phyloP scores from a whole-genome alignment of 2,797 vertebrate species.

The Coilia nasus region DNA sequence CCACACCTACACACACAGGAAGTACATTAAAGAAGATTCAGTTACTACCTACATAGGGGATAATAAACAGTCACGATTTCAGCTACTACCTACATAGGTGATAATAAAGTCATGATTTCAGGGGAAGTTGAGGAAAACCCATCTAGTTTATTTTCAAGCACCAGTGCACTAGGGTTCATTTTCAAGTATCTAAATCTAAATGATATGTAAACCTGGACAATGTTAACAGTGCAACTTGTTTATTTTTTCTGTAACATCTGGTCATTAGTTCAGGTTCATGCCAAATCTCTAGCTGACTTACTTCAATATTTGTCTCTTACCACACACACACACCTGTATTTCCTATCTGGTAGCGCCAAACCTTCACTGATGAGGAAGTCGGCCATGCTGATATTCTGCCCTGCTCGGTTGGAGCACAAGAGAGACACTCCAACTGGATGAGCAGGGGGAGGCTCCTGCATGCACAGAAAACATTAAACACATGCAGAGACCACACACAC shows the following conservation, averaged over 20 bases:
- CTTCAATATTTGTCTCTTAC: not conserved
- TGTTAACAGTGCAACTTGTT: too few relatives aligned
- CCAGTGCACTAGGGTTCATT: too few relatives aligned
- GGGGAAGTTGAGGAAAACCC: too few relatives aligned
- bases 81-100: too few relatives aligned
- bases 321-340: constrained; percentile 50
- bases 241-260: not conserved
- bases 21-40: not conserved
- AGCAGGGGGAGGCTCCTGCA: constrained; percentile 73
- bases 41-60: too few relatives aligned
- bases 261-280: not conserved
- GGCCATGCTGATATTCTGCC: constrained; percentile 78
- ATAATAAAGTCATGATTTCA: too few relatives aligned
- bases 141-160: too few relatives aligned
- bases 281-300: not conserved
- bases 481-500: not conserved
- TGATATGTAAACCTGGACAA: too few relatives aligned
- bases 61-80: too few relatives aligned
- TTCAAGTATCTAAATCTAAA: too few relatives aligned
- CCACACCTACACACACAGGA: constrained; percentile 27
- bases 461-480: not conserved
- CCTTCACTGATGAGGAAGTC: constrained; percentile 86
- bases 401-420: constrained; percentile 73
- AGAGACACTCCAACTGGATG: constrained; percentile 81
- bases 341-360: constrained; percentile 84